phyloP scores from a whole-genome alignment of 2,113 vertebrate species.

The Trichomycterus rosablanca region DNA sequence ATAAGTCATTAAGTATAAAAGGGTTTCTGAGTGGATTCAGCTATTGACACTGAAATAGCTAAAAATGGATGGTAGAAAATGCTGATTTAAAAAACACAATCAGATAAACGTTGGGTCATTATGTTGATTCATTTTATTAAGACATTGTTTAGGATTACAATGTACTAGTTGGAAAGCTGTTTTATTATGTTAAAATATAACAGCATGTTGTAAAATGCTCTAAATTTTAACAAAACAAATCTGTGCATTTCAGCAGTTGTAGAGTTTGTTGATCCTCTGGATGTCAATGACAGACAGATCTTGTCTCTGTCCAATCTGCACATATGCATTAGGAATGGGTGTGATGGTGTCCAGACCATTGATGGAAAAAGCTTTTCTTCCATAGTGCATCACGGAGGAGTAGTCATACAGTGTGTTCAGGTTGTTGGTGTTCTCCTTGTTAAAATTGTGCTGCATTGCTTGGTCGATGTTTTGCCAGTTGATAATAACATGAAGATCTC shows the following conservation, averaged over 20 bases:
- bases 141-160: too few relatives aligned
- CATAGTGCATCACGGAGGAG: conserved; percentile 50
- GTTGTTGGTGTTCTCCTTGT: conserved; percentile 37
- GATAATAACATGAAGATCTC: conserved; percentile 49
- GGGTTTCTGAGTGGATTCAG: too few relatives aligned
- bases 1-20: too few relatives aligned
- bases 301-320: conserved; percentile 39
- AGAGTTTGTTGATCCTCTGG: conserved; percentile 41
- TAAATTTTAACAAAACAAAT: background rate
- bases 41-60: too few relatives aligned
- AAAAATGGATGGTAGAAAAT: too few relatives aligned
- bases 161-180: too few relatives aligned
- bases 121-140: too few relatives aligned
- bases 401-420: conserved; percentile 47
- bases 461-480: conserved; percentile 42
- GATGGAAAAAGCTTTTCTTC: conserved; percentile 35
- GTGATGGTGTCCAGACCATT: conserved; percentile 40
- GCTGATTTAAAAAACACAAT: too few relatives aligned
- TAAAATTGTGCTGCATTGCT: conserved; percentile 23
- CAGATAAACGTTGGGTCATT: too few relatives aligned
- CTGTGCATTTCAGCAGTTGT: conserved; percentile 23
- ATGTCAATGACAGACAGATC: conserved; percentile 29
- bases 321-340: conserved; percentile 30
- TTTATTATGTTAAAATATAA: too few relatives aligned
- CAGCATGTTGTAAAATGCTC: background rate